These are phyloP conservation scores for Cartodere bifasciata DNA, from an alignment of 2,888 invertebrate species.

Conservation along the genomic window DNA sequence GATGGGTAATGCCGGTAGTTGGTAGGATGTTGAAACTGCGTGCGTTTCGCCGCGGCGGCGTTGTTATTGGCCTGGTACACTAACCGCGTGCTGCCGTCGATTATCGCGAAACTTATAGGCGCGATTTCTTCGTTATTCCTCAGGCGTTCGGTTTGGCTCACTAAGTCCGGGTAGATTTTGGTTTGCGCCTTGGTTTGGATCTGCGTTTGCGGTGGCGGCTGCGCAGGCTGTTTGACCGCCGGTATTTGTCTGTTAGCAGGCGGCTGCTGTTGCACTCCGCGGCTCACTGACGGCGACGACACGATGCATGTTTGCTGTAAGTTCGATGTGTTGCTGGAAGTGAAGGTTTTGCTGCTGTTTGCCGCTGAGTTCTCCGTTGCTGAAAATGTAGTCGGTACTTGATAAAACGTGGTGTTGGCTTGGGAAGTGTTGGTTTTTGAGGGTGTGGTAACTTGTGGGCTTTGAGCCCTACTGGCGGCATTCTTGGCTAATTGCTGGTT, in stretches of 20 bases:
- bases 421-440: slow-evolving; percentile 16
- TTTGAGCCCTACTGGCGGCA: slow-evolving; percentile 36
- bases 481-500: slow-evolving; percentile 48
- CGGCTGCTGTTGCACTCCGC: slow-evolving; percentile 43
- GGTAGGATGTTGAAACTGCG: slow-evolving; percentile 38
- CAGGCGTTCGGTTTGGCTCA: slow-evolving; percentile 28
- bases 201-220: slow-evolving; percentile 37
- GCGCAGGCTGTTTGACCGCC: slow-evolving; percentile 26
- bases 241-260: slow-evolving; percentile 31
- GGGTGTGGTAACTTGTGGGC: slow-evolving; percentile 33
- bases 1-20: slow-evolving; percentile 50
- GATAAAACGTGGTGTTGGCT: slow-evolving; percentile 42
- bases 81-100: slow-evolving; percentile 48
- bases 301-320: slow-evolving; percentile 64
- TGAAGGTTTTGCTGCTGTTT: slow-evolving; percentile 28
- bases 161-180: slow-evolving; percentile 62
- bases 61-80: slow-evolving; percentile 47
- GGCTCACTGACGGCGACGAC: slow-evolving; percentile 43
- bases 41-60: slow-evolving; percentile 39
- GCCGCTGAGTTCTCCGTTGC: slow-evolving; percentile 39
- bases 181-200: slow-evolving; percentile 67
- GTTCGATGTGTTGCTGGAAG: slow-evolving; percentile 36
- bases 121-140: slow-evolving; percentile 41
- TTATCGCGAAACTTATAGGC: slow-evolving; percentile 63
- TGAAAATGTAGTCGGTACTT: slow-evolving; percentile 47